These are phyloP conservation scores for Sorex araneus DNA, from an alignment of 2,113 vertebrate species.

Conservation along the genomic window DNA sequence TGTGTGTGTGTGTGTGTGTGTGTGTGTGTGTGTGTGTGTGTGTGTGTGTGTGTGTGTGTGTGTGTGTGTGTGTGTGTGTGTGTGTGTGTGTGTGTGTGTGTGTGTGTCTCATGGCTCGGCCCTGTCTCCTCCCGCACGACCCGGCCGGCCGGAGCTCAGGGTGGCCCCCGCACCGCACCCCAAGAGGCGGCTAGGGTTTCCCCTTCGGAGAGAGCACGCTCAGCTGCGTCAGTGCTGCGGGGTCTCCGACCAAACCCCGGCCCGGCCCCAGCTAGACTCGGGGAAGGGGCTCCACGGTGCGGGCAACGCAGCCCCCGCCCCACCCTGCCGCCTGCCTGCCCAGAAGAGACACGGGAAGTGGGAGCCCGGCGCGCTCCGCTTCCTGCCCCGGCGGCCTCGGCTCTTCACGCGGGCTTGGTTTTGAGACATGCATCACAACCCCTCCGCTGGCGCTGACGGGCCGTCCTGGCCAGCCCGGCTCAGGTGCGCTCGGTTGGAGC, in stretches of 20 bases:
- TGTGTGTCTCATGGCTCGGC: conserved; percentile 28
- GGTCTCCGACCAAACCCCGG: background rate
- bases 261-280: conserved; percentile 62
- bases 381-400: conserved; percentile 59
- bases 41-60: conserved; percentile 7
- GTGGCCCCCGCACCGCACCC: conserved; percentile 60
- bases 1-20: background rate
- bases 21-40: background rate
- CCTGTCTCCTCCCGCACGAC: conserved; percentile 67
- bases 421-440: conserved; percentile 24
- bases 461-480: conserved; percentile 64
- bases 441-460: background rate
- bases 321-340: background rate
- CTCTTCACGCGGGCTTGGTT: conserved; percentile 44
- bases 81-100: conserved; percentile 45
- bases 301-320: conserved; percentile 67
- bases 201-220: conserved; percentile 41
- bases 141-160: conserved; percentile 64
- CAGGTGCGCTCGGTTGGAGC: conserved; percentile 78
- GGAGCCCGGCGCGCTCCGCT: conserved; percentile 66
- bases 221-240: conserved; percentile 66
- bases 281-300: conserved; percentile 71
- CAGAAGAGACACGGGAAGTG: conserved; percentile 54
- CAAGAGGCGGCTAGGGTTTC: conserved; percentile 67
- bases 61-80: conserved; percentile 44